Evolutionary conservation across 2,113 vertebrate species (phyloP), one percentile per base, ranked within the genome.

Genomic region (Zingel zingel): DNA sequence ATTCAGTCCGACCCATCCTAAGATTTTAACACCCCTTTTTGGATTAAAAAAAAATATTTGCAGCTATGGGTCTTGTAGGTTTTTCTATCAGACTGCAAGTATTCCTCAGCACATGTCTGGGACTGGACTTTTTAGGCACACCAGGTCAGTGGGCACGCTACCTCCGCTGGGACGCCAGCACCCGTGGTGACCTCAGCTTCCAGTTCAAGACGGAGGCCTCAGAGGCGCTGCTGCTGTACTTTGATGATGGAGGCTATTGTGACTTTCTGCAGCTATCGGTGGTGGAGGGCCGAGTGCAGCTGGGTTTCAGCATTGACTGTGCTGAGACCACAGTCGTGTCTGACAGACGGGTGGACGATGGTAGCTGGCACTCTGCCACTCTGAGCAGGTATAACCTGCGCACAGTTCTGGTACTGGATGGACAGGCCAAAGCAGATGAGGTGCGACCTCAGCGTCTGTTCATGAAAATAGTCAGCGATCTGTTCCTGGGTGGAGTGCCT

Each of bases 131-230:
- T 91, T 94, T 96, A 87, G 99, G 98, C 48, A 92, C 96, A n/a
- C 96, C 97, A 43, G 98, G 97, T 88, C 98, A 99, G 91, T 99
- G 98, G 99, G 97, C 97, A 68, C 98, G 99, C 90, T 99, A 97
- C 95, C 96, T 99, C 83, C 97, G 98, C 92, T 99, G 99, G 99
- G 99, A 99, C n/a, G 98, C 98, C 87, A 97, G 98, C 95, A 97
- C 96, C 0, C 96, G 96, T 69, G 96, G 97, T 2, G 98, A 99
- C 91, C 97, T 99, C 90, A 99, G 97, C 90, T 98, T 99, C 91
- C 97, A 97, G 92, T 94, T 99, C 90, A 97, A 98, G 94, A 99
- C 98, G 65, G 97, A 97, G 0, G 93, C 96, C n/a, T 97, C 99
- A 45, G 95, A 96, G 10, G 97, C 97, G 39, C 96, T 99, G 86